These are phyloP conservation scores for Spodoptera frugiperda DNA, from an alignment of 1,140 invertebrate species.

Conservation along the genomic window DNA sequence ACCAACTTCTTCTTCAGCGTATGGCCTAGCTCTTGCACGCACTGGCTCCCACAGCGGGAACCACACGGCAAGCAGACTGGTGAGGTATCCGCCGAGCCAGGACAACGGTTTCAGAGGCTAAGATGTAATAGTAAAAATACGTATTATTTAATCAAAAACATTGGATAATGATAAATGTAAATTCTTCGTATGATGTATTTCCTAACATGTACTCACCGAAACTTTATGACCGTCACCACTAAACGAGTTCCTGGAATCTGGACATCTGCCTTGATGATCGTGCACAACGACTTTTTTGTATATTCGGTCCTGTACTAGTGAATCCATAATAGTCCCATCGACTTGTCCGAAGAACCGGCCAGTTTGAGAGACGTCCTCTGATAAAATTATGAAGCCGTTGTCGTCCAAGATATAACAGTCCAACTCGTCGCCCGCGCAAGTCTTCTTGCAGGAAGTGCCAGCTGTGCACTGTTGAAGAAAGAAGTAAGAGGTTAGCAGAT, in stretches of 20 bases:
- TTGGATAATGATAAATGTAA: not conserved
- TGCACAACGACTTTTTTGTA: conserved; percentile 94
- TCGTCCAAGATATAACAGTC: conserved; percentile 97
- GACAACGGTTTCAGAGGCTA: conserved; percentile 83
- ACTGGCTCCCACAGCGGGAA: conserved; percentile 78
- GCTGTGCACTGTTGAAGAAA: conserved; percentile 88
- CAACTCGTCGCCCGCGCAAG: conserved; percentile 93
- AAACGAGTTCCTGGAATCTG: conserved; percentile 90
- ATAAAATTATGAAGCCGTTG: conserved; percentile 97
- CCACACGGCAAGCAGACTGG: conserved; percentile 78
- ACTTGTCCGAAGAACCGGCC: conserved; percentile 97
- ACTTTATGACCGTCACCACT: conserved; percentile 87
- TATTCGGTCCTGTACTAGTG: conserved; percentile 95
- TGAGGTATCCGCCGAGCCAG: conserved; percentile 84
- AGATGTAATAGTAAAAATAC: conserved; percentile 43
- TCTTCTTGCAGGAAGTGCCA: conserved; percentile 91
- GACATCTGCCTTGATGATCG: conserved; percentile 96
- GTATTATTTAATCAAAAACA: not conserved
- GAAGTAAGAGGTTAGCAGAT: not conserved
- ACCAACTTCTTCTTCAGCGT: conserved; percentile 82
- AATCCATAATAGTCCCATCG: conserved; percentile 98
- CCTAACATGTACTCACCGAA: conserved; percentile 56
- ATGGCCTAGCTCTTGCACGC: conserved; percentile 67
- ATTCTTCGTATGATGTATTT: not conserved
- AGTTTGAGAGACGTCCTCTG: conserved; percentile 93